A percentile compares a stretch with the other conserved stretches of the same genome.
Evolutionary conservation across 2,888 invertebrate genomes (phyloP).

Genomic region (Scaptodrosophila latifasciaeformis): DNA sequence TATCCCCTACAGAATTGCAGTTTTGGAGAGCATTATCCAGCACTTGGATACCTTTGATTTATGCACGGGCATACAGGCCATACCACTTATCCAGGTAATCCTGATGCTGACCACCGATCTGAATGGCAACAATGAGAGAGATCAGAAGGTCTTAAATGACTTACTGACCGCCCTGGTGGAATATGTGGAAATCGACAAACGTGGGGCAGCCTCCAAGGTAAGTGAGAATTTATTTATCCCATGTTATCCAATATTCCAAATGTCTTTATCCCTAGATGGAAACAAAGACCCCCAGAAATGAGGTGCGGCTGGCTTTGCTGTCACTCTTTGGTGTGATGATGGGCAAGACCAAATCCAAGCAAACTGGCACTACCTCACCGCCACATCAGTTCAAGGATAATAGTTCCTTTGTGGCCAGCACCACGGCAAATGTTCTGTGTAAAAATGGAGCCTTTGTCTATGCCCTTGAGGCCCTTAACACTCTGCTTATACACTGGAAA

Average conservation of each 20-base stretch:
- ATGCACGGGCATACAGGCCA: slow-evolving; percentile 88
- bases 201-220: slow-evolving; percentile 74
- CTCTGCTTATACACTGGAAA: slow-evolving; percentile 87
- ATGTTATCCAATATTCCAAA: not conserved
- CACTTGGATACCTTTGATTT: slow-evolving; percentile 85
- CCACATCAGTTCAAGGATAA: slow-evolving; percentile 77
- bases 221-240: slow-evolving; percentile 2
- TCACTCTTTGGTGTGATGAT: slow-evolving; percentile 84
- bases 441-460: slow-evolving; percentile 83
- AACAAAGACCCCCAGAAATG: slow-evolving; percentile 82
- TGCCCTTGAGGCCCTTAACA: slow-evolving; percentile 83
- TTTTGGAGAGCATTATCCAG: slow-evolving; percentile 85
- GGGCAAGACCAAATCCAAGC: slow-evolving; percentile 75
- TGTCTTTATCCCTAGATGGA: slow-evolving; percentile 55
- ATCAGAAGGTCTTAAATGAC: slow-evolving; percentile 85
- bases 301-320: slow-evolving; percentile 92
- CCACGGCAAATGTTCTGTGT: slow-evolving; percentile 82
- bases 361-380: slow-evolving; percentile 74
- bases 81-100: slow-evolving; percentile 94
- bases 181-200: slow-evolving; percentile 82
- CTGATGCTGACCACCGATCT: slow-evolving; percentile 92
- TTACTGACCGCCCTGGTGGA: slow-evolving; percentile 84
- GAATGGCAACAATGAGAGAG: slow-evolving; percentile 88
- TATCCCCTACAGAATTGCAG: slow-evolving; percentile 73
- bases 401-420: slow-evolving; percentile 80